Conservation (phyloP, 2,113 vertebrate species). For the Semnopithecus entellus region DNA sequence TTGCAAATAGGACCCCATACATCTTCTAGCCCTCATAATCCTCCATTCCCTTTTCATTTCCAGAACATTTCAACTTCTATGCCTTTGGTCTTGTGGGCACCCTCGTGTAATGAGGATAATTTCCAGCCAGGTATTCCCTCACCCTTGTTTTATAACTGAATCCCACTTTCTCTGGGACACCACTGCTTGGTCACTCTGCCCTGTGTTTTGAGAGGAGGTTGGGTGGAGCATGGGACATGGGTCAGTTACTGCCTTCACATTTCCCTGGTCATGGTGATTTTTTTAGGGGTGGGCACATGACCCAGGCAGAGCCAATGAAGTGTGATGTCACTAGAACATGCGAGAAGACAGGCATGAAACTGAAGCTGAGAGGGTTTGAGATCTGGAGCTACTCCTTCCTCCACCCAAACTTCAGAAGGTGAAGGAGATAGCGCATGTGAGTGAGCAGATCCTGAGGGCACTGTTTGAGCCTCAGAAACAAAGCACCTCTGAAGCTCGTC, state of each 20-base stretch:
- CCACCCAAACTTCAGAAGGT: background rate
- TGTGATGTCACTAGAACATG: background rate
- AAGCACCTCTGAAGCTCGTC: background rate
- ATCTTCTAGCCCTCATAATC: background rate
- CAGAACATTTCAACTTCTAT: background rate
- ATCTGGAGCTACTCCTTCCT: background rate
- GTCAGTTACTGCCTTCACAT: background rate
- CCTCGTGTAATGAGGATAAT: background rate
- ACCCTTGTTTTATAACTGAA: background rate
- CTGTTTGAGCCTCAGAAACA: background rate
- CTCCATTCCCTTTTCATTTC: background rate
- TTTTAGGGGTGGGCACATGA: background rate
- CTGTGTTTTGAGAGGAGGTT: background rate
- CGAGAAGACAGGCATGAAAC: background rate
- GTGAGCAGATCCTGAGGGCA: no score
- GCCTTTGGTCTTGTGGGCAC: background rate
- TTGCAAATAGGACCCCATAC: background rate
- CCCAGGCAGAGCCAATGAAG: background rate
- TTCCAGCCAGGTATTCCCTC: background rate
- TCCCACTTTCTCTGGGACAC: background rate
- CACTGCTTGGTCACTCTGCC: background rate
- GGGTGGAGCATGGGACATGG: background rate
- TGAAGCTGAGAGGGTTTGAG: background rate
- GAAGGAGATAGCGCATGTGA: background rate
- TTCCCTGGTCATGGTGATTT: background rate